phyloP scores from a whole-genome alignment of 2,113 vertebrate species.

The Alligator sinensis region DNA sequence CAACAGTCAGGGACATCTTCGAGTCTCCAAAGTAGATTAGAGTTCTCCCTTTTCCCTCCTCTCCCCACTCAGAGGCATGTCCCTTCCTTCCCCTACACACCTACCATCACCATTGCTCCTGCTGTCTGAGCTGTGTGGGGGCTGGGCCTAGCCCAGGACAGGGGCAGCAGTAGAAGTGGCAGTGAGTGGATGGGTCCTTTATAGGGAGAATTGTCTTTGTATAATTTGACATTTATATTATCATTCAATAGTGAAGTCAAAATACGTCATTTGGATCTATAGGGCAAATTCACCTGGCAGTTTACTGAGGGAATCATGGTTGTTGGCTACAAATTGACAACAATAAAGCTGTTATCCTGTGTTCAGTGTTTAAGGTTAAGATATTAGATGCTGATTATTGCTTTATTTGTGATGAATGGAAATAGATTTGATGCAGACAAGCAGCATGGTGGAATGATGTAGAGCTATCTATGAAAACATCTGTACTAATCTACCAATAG shows the following conservation, averaged over 20 bases:
- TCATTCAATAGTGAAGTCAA: neutral
- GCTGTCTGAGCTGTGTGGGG: too few species aligned
- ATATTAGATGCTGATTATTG: slow-evolving; percentile 78
- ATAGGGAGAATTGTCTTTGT: slow-evolving; percentile 4
- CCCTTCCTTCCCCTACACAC: too few species aligned
- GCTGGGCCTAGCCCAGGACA: neutral
- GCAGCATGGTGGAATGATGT: slow-evolving; percentile 80
- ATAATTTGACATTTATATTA: neutral
- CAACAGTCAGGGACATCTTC: too few species aligned
- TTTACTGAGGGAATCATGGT: slow-evolving; percentile 36
- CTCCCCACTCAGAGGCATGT: too few species aligned
- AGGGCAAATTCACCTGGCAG: neutral
- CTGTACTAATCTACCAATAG: slow-evolving; percentile 80
- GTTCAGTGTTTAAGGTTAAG: slow-evolving; percentile 64
- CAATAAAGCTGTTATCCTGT: slow-evolving; percentile 55
- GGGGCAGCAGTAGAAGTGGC: neutral
- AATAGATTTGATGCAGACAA: slow-evolving; percentile 78
- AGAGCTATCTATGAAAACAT: slow-evolving; percentile 79
- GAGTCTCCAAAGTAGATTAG: too few species aligned
- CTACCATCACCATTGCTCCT: too few species aligned
- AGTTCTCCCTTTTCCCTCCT: too few species aligned
- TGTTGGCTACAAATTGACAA: slow-evolving; percentile 51
- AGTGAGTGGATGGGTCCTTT: neutral
- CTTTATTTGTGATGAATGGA: slow-evolving; percentile 82
- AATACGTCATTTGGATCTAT: slow-evolving; percentile 11